Evolutionary conservation across 2,888 invertebrate species (phyloP).

Genomic region (Amblyjoppa proteus): DNA sequence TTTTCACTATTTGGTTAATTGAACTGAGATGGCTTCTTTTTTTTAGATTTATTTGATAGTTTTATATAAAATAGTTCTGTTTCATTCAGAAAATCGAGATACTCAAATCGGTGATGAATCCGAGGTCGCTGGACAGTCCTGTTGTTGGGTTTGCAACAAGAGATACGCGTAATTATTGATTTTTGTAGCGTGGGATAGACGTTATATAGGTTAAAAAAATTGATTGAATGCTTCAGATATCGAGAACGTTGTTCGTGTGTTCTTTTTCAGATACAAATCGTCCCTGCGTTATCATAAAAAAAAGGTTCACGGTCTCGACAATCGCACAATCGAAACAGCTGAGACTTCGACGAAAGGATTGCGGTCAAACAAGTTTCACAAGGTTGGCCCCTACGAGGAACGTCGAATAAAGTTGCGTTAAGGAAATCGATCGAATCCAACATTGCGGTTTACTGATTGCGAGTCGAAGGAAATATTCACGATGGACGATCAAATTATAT

Average conservation of each 20-base stretch:
- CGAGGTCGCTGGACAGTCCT: no score
- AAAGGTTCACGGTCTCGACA: not conserved
- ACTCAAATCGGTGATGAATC: not conserved
- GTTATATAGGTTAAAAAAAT: not conserved
- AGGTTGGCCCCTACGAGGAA: not conserved
- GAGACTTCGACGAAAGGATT: not conserved
- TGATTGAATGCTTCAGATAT: not conserved
- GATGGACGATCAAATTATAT: not conserved
- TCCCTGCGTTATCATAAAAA: not conserved
- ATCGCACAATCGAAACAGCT: not conserved
- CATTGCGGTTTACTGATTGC: not conserved
- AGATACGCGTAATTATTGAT: constrained; percentile 1
- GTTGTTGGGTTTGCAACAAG: constrained; percentile 6
- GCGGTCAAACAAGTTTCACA: not conserved
- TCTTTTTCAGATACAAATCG: not conserved
- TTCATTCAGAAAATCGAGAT: not conserved
- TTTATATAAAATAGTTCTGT: not conserved
- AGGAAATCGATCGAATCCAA: not conserved
- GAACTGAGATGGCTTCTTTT: no score
- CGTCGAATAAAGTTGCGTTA: not conserved
- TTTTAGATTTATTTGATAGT: not conserved
- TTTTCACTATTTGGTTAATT: not conserved
- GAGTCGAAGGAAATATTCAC: not conserved
- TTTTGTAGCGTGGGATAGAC: not conserved
- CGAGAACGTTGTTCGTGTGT: not conserved